These are phyloP conservation scores for Lithobius niger DNA, from an alignment of 1,140 invertebrate species.

Conservation along the genomic window DNA sequence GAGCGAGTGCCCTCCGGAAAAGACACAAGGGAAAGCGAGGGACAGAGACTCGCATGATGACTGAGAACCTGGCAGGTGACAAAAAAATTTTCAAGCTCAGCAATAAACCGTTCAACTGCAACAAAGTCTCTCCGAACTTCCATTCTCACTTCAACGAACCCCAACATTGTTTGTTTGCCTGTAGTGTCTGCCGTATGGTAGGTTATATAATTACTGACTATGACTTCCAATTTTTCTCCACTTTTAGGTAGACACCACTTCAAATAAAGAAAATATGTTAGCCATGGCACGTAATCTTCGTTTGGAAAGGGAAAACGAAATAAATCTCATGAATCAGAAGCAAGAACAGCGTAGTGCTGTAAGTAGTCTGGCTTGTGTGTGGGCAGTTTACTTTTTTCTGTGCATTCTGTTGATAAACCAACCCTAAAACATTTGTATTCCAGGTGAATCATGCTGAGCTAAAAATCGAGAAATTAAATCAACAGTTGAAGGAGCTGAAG, in stretches of 20 bases:
- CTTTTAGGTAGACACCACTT: conserved; percentile 35
- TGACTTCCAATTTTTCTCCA: conserved; percentile 4
- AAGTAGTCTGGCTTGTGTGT: conserved; percentile 8
- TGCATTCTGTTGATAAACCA: not conserved
- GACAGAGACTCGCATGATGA: too few species aligned
- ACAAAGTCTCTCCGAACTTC: too few species aligned
- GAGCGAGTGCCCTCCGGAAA: too few species aligned
- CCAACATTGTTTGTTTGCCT: too few species aligned
- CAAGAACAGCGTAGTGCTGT: conserved; percentile 39
- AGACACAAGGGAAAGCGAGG: too few species aligned
- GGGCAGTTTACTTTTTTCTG: not conserved
- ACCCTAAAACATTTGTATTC: not conserved
- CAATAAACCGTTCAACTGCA: too few species aligned
- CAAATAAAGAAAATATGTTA: conserved; percentile 42
- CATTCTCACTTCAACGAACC: too few species aligned
- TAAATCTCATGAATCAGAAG: conserved; percentile 48
- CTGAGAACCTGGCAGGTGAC: too few species aligned
- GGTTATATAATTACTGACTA: too few species aligned
- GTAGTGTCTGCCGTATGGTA: too few species aligned
- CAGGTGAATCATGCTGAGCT: conserved; percentile 40
- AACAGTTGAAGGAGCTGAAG: conserved; percentile 42
- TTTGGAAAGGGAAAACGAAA: conserved; percentile 54
- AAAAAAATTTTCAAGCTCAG: too few species aligned
- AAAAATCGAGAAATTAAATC: conserved; percentile 37
- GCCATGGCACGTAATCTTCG: conserved; percentile 51